A percentile compares a stretch with the other conserved stretches of the same genome.
Evolutionary conservation across 2,888 invertebrate species (phyloP).

Genomic region (Sturmia bella): DNA sequence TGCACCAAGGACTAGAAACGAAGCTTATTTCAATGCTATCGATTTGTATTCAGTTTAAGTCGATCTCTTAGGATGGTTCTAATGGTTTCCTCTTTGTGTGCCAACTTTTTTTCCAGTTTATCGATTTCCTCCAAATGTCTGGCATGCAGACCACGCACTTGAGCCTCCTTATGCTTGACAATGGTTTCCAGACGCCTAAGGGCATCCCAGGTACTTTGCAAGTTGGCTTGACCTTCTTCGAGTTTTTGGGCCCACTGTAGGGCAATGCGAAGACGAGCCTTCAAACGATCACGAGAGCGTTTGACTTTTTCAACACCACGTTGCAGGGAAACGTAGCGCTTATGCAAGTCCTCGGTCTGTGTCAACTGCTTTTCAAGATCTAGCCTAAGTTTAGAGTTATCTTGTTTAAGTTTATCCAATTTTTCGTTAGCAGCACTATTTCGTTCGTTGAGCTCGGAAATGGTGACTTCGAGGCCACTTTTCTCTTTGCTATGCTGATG

Average conservation of each 20-base stretch:
- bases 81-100: conserved; percentile 81
- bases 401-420: conserved; percentile 61
- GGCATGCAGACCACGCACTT: conserved; percentile 79
- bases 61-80: conserved; percentile 76
- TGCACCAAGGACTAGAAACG: background rate
- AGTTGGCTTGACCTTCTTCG: conserved; percentile 78
- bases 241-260: conserved; percentile 80
- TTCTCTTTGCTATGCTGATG: conserved; percentile 87
- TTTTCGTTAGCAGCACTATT: conserved; percentile 32
- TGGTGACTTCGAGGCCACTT: conserved; percentile 82
- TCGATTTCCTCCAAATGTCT: conserved; percentile 79
- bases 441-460: conserved; percentile 70
- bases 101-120: conserved; percentile 77
- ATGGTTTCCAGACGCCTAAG: conserved; percentile 79
- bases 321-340: conserved; percentile 73
- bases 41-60: conserved; percentile 42
- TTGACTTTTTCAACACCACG: conserved; percentile 77
- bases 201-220: conserved; percentile 79
- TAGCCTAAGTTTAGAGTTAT: conserved; percentile 72
- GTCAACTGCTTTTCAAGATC: conserved; percentile 72
- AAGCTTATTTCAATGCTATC: conserved; percentile 39
- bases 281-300: conserved; percentile 79
- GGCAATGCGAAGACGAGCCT: conserved; percentile 79
- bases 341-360: conserved; percentile 71
- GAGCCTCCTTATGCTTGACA: conserved; percentile 81